Base-by-base conservation (phyloP, 2,797 vertebrate genomes). In the Anguilla pacifica region DNA sequence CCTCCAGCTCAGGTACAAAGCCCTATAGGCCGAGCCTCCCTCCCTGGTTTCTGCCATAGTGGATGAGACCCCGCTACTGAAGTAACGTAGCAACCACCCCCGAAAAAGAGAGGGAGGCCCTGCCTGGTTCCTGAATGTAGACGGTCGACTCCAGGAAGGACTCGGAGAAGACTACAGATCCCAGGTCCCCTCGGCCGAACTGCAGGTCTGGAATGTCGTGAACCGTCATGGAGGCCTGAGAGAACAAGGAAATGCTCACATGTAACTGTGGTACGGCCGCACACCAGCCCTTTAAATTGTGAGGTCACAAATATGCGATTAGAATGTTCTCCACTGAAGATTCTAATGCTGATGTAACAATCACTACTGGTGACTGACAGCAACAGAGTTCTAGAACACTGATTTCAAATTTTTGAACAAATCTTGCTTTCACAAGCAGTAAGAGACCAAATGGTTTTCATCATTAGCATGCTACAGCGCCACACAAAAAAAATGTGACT, bases 91-190 rank as follows among this genome's bases (percentile, higher is more conserved):
- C 13, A 59, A 64, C 61, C 19, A 22, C 6, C 22, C 19, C 61
- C 2, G 1, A 4, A 0, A 25, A 22, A n/a, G 25, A 67, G 61
- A 67, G 61, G n/a, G 5, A 77, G 13, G 31, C 4, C 22, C 90
- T 91, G 98, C 99, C 98, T 94, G 96, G 98, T 90, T 98, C 97
- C 90, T 97, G 98, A 87, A 99, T 96, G 89, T 95, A 95, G 86
- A 99, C 97, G 88, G 95, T 96, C 43, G 99, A 99, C 67, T 98
- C 97, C 89, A 99, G 90, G 92, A 99, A 99, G 0, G 98, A 98
- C 86, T 99, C 99, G 3, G 98, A 98, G 92, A 99, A 99, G 88
- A 98, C 96, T 67, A 99, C 94, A 35, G 99, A 99, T 39, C 99
- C 98, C 89, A 99, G 94, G 90, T 95, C 93, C 0, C 95, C 96